Evolutionary conservation across 2,113 vertebrate genomes (phyloP), one percentile per base, ranked within the genome.

Genomic region (Cryptoleucopteryx plumbea): DNA sequence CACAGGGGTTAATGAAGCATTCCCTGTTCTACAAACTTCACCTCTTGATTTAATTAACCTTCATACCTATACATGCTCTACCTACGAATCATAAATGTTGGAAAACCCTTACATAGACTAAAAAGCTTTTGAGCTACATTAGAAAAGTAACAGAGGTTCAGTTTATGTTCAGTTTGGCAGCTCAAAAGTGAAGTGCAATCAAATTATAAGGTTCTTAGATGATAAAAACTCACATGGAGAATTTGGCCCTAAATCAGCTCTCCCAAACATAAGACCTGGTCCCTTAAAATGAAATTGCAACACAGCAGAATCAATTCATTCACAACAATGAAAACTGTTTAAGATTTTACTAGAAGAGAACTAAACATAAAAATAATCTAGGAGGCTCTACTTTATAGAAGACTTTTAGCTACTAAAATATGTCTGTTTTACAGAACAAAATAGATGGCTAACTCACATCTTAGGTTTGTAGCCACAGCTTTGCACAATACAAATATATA

Each of bases 21-120:
- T 94, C 86, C 77, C 25, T 98, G 98, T 98, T 97, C 96, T 97
- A 98, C 98, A 98, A 96, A 97, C 93, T 93, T 96, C 61, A 68
- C 90, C 82, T 38, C 84, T 92, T 91, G 96, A 97, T 97, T 96
- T 94, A 95, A 97, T 98, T 97, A 98, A 96, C 97, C 97, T 97
- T 96, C 93, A 32, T 80, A 91, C 82, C 77, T 48, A 42, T 68
- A 86, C 32, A 82, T 5, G 27, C 86, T 89, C 82, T 58, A 34
- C 16, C 71, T 91, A 93, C 97, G 92, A 93, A 59, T 85, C 53
- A 80, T 79, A 56, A 52, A 82, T 52, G 18, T 26, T 85, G 75
- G 71, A 81, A 88, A 88, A 17, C 31, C 48, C 63, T 90, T 82
- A 94, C 55, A 53, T 61, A 90, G 55, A 61, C 16, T 21, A 56